Evolutionary conservation across 1,140 invertebrate species (phyloP), one percentile per base, ranked within the genome.

Genomic region (Vollenhovia emeryi): DNA sequence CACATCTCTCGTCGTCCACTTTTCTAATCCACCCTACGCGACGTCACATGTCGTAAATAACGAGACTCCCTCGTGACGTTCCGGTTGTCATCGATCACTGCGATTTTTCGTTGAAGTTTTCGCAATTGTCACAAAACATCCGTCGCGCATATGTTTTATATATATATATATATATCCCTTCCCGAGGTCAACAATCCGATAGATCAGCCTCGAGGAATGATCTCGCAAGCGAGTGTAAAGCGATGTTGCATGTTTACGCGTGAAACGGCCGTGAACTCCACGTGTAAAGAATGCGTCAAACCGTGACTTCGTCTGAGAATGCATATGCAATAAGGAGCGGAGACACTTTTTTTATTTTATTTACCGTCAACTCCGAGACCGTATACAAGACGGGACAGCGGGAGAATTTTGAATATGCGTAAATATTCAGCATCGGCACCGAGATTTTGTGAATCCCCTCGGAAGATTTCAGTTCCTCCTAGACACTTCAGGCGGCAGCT

Each of bases 11-110:
- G n/a, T 43, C 24, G 45, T 80, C 48, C 9, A 57, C 36, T 57
- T 80, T 79, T 24, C n/a, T 55, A 55, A 71, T 80, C 48, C 48
- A 80, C 33, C 64, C 24, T 40, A 71, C 33, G 50, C 24, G 48
- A 36, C 33, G 18, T 48, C 27, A 33, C 18, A 52, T 33, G n/a
- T 71, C 21, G 13, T 69, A 52, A 79, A 64, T 59, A 64, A 69
- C 33, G 21, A 80, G 48, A 69, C 45, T 69, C 62, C 18, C 18
- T 79, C 60, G 30, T 45, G 52, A 52, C 24, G 6, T 76, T 76
- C 73, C 33, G 30, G 60, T 76, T 76, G 8, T 43, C 11, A 43
- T 8, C 4, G 18, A 30, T 15, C 9, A 36, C 15, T 5, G 55
- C 36, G 13, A 43, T 3, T 18, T 43, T 40, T 18, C 33, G 13